Percentiles rank a stretch among this genome's conserved stretches.
phyloP scores from a whole-genome alignment of 2,113 vertebrate species.

The Planiliza haematocheilus region DNA sequence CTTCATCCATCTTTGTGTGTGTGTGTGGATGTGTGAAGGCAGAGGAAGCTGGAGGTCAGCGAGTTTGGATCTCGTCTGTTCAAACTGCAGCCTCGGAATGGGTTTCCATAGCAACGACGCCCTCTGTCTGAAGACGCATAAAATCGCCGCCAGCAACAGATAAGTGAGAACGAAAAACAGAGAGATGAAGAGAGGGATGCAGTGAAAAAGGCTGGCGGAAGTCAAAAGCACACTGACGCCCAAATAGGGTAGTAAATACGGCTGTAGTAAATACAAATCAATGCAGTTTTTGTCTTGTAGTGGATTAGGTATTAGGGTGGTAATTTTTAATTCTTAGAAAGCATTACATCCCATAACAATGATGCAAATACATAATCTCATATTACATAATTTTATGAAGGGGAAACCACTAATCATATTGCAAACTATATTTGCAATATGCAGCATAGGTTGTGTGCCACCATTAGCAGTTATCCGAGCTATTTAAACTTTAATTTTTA shows the following conservation, averaged over 20 bases:
- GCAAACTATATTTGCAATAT: too few relatives aligned
- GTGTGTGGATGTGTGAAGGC: slow-evolving; percentile 7
- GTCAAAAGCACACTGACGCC: slow-evolving; percentile 5
- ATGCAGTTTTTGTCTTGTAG: neutral
- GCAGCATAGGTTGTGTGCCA: too few relatives aligned
- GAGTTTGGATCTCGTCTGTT: slow-evolving; percentile 50
- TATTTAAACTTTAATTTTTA: too few relatives aligned
- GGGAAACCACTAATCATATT: too few relatives aligned
- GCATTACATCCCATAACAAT: too few relatives aligned
- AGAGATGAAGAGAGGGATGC: neutral
- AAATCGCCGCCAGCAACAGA: slow-evolving; percentile 44
- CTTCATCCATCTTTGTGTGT: neutral
- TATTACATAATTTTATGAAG: too few relatives aligned
- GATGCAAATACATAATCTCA: too few relatives aligned
- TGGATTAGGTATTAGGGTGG: neutral
- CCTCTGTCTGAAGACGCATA: slow-evolving; percentile 57
- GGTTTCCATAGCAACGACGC: slow-evolving; percentile 63
- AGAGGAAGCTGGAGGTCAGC: slow-evolving; percentile 38
- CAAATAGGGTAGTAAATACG: neutral
- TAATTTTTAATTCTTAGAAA: too few relatives aligned
- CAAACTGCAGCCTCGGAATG: slow-evolving; percentile 36
- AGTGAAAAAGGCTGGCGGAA: neutral
- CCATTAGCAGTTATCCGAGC: too few relatives aligned
- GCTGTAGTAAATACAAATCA: slow-evolving; percentile 4
- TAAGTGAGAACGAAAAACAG: slow-evolving; percentile 27